Evolutionary conservation across 2,797 vertebrate species (phyloP).

Genomic region (Diplodus sargus): DNA sequence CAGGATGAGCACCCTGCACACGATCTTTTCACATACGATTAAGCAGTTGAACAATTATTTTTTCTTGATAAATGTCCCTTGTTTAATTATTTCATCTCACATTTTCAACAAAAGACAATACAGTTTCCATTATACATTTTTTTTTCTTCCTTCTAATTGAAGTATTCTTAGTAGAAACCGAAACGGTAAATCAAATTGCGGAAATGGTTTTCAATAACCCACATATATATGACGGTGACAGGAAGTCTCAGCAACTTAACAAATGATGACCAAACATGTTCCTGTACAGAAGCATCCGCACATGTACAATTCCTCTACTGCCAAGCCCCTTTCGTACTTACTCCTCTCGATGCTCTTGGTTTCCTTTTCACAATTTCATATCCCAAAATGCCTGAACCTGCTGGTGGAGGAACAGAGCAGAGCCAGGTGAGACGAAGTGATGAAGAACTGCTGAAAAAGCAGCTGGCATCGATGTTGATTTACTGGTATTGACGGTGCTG

Average conservation of each 20-base stretch:
- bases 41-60: not conserved
- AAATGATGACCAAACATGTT: not conserved
- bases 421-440: not conserved
- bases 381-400: constrained; percentile 37
- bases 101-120: not conserved
- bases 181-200: not conserved
- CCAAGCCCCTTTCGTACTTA: constrained; percentile 43
- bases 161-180: not conserved
- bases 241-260: constrained; percentile 10
- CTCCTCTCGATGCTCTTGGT: constrained; percentile 32
- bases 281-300: not conserved
- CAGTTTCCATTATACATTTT: not conserved
- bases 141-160: not conserved
- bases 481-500: not conserved
- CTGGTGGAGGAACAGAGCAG: not conserved
- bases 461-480: not conserved
- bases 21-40: not conserved
- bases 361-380: constrained; percentile 31
- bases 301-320: not conserved
- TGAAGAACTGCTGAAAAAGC: not conserved
- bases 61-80: not conserved
- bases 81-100: not conserved
- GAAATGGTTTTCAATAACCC: not conserved
- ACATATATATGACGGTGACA: constrained; percentile 2
- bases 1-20: not conserved